Percentiles rank a stretch among this genome's conserved stretches.
These are phyloP conservation scores for Strix aluco DNA, from an alignment of 2,113 vertebrate species.

Conservation along the genomic window DNA sequence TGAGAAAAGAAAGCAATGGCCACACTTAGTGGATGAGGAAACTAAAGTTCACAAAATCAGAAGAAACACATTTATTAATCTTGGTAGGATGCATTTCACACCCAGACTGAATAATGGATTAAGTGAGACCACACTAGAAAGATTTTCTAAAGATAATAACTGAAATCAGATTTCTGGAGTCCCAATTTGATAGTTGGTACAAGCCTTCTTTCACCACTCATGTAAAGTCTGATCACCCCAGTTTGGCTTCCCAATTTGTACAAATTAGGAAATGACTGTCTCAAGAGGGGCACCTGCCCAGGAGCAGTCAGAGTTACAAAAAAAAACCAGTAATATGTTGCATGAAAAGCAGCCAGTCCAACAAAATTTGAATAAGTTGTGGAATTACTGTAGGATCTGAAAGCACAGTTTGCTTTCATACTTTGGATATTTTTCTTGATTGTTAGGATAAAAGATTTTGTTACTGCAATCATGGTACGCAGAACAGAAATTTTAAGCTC, in stretches of 20 bases:
- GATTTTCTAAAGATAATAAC: neutral
- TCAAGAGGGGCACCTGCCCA: neutral
- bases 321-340: accelerated
- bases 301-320: neutral
- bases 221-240: neutral
- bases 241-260: neutral
- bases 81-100: neutral
- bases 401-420: neutral
- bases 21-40: neutral
- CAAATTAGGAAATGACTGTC: neutral
- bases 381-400: neutral
- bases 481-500: neutral
- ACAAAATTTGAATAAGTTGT: neutral
- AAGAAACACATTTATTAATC: neutral
- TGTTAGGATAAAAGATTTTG: neutral
- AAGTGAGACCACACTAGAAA: neutral
- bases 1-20: neutral
- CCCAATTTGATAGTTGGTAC: neutral
- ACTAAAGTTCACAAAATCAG: neutral
- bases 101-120: neutral
- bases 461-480: neutral
- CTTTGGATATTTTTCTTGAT: neutral
- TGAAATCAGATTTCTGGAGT: neutral
- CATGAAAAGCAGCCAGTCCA: neutral
- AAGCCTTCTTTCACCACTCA: neutral